Evolutionary conservation across 2,113 vertebrate genomes (phyloP).

Genomic region (Phrynosoma platyrhinos): DNA sequence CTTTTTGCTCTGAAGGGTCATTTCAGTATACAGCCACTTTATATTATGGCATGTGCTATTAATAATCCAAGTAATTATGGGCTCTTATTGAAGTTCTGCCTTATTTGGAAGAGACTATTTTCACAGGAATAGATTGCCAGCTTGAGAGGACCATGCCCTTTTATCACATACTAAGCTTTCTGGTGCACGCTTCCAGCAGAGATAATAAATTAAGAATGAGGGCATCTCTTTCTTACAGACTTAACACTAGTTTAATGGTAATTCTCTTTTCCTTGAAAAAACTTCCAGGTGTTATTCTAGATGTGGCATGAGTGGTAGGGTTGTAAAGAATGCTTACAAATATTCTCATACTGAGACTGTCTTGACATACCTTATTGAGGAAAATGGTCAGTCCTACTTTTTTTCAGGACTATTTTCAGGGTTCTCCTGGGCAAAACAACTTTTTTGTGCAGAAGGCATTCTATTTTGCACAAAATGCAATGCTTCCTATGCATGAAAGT

Average conservation of each 20-base stretch:
- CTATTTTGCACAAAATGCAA: no score
- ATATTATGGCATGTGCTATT: conserved; percentile 36
- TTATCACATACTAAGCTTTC: conserved; percentile 54
- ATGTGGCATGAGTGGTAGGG: background rate
- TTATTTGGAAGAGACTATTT: background rate
- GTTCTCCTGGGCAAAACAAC: no score
- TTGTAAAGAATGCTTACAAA: background rate
- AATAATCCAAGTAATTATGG: conserved; percentile 27
- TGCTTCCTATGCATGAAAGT: no score
- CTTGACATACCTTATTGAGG: no score
- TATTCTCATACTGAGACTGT: no score
- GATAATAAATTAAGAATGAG: conserved; percentile 34
- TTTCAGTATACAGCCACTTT: background rate
- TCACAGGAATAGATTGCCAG: conserved; percentile 54
- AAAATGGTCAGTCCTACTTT: no score
- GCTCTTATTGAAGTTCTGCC: background rate
- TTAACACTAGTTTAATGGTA: background rate
- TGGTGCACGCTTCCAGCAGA: conserved; percentile 55
- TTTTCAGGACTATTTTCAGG: no score
- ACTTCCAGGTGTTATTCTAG: background rate
- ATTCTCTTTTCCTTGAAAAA: background rate
- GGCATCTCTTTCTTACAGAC: background rate
- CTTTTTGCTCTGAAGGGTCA: background rate
- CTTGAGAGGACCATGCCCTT: conserved; percentile 19
- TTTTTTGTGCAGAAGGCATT: no score